Percentiles rank a stretch among this genome's conserved stretches.
Evolutionary conservation across 1,140 invertebrate genomes (phyloP).

Genomic region (Pseudomyrmex dendroicus): DNA sequence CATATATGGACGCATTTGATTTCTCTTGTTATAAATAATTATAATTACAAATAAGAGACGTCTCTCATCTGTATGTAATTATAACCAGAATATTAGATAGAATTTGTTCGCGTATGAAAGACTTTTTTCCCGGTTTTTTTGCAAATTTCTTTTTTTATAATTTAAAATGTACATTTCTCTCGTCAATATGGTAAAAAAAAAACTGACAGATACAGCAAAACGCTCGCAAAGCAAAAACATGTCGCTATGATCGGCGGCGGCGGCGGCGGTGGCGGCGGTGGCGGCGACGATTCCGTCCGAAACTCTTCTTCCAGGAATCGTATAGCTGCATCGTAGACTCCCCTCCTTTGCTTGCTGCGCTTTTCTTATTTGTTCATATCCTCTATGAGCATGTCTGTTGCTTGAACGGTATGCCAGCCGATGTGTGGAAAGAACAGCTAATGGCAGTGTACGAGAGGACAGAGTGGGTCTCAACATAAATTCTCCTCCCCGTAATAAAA

Average conservation of each 20-base stretch:
- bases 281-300: conserved; percentile 71
- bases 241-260: conserved; percentile 70
- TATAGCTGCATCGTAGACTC: conserved; percentile 39
- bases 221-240: conserved; percentile 77
- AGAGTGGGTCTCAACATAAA: neutral
- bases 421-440: conserved; percentile 33
- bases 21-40: too few relatives aligned
- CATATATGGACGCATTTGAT: too few relatives aligned
- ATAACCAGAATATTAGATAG: too few relatives aligned
- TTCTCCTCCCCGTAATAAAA: too few relatives aligned
- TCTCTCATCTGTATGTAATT: too few relatives aligned
- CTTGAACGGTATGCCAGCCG: conserved; percentile 46
- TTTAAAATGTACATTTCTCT: too few relatives aligned
- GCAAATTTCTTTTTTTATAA: too few relatives aligned
- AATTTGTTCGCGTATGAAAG: too few relatives aligned
- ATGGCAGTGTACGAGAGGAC: conserved; percentile 10
- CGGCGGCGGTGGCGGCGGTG: conserved; percentile 61
- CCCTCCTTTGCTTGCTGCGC: conserved; percentile 67
- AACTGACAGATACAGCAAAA: conserved; percentile 47
- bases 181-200: too few relatives aligned
- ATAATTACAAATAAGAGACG: too few relatives aligned
- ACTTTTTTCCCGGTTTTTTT: too few relatives aligned
- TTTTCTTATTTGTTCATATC: conserved; percentile 75
- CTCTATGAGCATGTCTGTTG: conserved; percentile 48
- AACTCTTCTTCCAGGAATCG: conserved; percentile 77